phyloP scores from a whole-genome alignment of 2,888 invertebrate species.

The Drosophila atripex region DNA sequence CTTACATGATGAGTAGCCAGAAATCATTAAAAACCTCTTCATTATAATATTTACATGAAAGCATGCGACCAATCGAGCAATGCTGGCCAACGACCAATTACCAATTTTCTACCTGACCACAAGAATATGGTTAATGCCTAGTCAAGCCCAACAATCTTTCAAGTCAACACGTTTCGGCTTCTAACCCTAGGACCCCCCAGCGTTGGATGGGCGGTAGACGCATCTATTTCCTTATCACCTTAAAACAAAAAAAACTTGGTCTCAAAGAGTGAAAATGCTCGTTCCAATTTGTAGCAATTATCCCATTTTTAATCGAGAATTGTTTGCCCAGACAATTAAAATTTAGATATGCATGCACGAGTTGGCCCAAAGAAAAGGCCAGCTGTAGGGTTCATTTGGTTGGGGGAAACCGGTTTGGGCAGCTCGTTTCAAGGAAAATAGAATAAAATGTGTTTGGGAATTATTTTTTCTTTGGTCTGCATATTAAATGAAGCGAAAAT shows the following conservation, averaged over 20 bases:
- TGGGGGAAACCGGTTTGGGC: conserved; percentile 41
- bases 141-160: conserved; percentile 24
- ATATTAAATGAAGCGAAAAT: conserved; percentile 34
- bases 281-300: conserved; percentile 59
- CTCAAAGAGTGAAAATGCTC: conserved; percentile 10
- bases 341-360: conserved; percentile 63
- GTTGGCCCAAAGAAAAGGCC: conserved; percentile 50
- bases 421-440: conserved; percentile 15
- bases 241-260: conserved; percentile 35
- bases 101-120: conserved; percentile 65
- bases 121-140: conserved; percentile 1
- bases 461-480: conserved; percentile 19
- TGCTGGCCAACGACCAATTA: conserved; percentile 50
- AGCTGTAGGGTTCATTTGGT: conserved; percentile 8
- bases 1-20: conserved; percentile 60
- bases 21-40: conserved; percentile 62
- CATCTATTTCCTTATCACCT: conserved; percentile 68
- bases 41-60: conserved; percentile 46
- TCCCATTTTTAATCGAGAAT: conserved; percentile 47
- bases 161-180: conserved; percentile 18
- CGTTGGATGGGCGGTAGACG: conserved; percentile 33
- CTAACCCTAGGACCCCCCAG: conserved; percentile 9
- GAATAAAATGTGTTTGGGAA: conserved; percentile 27
- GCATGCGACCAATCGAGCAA: conserved; percentile 49
- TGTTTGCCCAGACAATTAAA: conserved; percentile 54